Evolutionary conservation across 2,113 vertebrate species (phyloP).

Genomic region (Phalacrocorax pelagicus): DNA sequence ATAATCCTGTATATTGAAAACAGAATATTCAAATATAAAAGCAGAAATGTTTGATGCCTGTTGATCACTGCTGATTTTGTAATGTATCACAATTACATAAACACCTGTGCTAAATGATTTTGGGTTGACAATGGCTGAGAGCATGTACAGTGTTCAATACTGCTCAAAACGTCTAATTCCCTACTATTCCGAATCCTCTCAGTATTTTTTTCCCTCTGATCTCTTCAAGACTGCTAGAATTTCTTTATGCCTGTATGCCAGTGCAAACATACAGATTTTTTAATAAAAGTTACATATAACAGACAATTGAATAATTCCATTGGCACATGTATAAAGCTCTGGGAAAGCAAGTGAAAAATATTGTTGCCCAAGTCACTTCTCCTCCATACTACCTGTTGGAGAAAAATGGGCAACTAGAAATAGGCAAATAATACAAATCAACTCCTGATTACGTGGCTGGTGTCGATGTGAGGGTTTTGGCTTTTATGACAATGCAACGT

Average conservation of each 20-base stretch:
- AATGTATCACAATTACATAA: slow-evolving; percentile 33
- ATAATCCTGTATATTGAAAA: background rate
- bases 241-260: background rate
- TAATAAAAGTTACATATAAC: background rate
- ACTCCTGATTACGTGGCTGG: too few species aligned
- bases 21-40: background rate
- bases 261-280: background rate
- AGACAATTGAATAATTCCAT: background rate
- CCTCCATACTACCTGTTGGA: too few species aligned
- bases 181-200: background rate
- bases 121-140: slow-evolving; percentile 14
- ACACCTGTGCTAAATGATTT: slow-evolving; percentile 54
- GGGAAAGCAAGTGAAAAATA: too few species aligned
- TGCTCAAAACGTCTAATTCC: background rate
- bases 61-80: slow-evolving; percentile 18
- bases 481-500: too few species aligned
- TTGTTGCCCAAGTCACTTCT: too few species aligned
- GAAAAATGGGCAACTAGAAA: too few species aligned
- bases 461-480: too few species aligned
- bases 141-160: background rate
- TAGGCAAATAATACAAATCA: too few species aligned
- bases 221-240: background rate
- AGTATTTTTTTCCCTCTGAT: background rate
- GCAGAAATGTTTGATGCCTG: background rate
- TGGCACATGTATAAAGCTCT: too few species aligned